Evolutionary conservation across 2,797 vertebrate species (phyloP), one percentile per base, ranked within the genome.

Genomic region (Enteromius argenteus): DNA sequence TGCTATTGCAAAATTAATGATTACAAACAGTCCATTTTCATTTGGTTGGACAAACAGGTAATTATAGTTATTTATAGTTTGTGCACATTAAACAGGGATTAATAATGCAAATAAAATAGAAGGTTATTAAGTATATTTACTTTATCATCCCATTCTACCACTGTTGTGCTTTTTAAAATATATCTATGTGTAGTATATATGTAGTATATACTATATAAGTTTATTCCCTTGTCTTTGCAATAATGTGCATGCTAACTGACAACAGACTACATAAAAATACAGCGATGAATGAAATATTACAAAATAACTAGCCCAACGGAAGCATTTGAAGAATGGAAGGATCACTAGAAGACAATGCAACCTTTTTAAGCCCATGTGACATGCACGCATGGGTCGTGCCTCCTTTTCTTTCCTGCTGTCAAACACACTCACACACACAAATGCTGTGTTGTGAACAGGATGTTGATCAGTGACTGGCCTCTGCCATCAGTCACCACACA

Each of bases 401-500:
- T 69, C 35, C 49, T 76, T 15, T 32, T 58, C 53, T 78, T 39
- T 67, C 15, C 10, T 10, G 42, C 81, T 58, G 82, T 71, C 42
- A 83, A 51, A 53, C 11, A n/a, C 53, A 83, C 62, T 51, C 7
- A n/a, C 44, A 71, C 78, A 56, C 53, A 58, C 79, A 73, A 53
- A 60, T 17, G 23, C 51, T 80, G 27, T 44, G 74, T 85, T 68
- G 44, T 42, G 84, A 86, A 86, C 91, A 92, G 92, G 92, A 93
- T 92, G 85, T 58, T 81, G 72, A 69, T 89, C 82, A 91, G 92
- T 89, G 89, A 87, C 83, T 87, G 73, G 87, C 89, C 62, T 84
- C 51, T 85, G 83, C 89, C 91, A 93, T 93, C 93, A 90, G 86
- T 93, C 91, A 92, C 60, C 87, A 84, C 68, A 58, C 85, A 89